Conservation (phyloP, 2,888 invertebrate species). For the Drosophila neonasuta region DNA sequence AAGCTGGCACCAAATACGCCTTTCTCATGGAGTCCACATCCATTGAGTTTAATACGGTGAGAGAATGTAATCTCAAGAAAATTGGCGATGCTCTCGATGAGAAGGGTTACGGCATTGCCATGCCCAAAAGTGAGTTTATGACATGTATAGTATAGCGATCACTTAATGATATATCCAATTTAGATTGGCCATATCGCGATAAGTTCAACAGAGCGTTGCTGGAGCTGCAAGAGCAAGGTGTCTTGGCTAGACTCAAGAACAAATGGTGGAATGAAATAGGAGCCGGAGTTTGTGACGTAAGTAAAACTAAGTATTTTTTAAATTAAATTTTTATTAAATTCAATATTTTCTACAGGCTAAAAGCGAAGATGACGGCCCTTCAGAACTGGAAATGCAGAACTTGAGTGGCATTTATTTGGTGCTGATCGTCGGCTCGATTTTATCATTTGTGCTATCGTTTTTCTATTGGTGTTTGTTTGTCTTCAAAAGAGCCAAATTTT, state of each 20-base stretch:
- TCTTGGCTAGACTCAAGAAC: conserved; percentile 88
- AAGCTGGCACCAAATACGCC: conserved; percentile 84
- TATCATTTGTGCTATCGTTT: conserved; percentile 77
- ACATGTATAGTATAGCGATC: not conserved
- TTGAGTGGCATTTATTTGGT: conserved; percentile 86
- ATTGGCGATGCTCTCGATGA: conserved; percentile 86
- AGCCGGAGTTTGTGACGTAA: conserved; percentile 88
- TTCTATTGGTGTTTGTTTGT: conserved; percentile 77
- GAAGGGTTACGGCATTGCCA: conserved; percentile 89
- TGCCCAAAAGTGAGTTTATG: conserved; percentile 84
- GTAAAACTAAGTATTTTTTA: conserved; percentile 7
- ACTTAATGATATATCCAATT: not conserved
- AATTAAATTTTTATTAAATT: not conserved
- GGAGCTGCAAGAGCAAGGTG: conserved; percentile 92
- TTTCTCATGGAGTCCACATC: conserved; percentile 91
- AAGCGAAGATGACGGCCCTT: conserved; percentile 66
- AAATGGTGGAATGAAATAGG: conserved; percentile 95
- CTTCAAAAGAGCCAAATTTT: conserved; percentile 72
- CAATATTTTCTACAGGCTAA: conserved; percentile 56
- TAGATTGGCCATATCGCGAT: conserved; percentile 86
- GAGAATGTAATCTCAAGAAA: conserved; percentile 85
- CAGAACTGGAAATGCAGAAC: conserved; percentile 84
- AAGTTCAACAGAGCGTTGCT: conserved; percentile 91
- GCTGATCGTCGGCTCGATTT: conserved; percentile 82
- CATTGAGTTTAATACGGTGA: conserved; percentile 87